Evolutionary conservation across 2,797 vertebrate species (phyloP).

Genomic region (Picus viridis): DNA sequence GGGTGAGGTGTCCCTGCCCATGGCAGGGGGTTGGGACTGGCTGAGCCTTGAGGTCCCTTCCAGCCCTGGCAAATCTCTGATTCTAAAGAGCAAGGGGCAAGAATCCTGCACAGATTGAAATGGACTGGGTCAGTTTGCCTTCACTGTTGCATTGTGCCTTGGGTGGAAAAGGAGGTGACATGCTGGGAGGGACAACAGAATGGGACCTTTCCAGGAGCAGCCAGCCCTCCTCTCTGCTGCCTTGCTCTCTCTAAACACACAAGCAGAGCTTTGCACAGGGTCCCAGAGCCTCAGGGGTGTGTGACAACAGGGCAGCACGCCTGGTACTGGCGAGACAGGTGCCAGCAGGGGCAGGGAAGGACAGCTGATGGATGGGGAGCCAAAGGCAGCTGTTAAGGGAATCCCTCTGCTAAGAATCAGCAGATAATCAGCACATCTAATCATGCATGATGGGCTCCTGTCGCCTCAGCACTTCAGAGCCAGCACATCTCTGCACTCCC

Average conservation of each 20-base stretch:
- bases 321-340: neutral
- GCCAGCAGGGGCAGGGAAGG: neutral
- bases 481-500: constrained; percentile 26
- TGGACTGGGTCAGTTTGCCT: neutral
- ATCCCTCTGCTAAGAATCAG: neutral
- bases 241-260: neutral
- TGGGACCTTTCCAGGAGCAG: neutral
- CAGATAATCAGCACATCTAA: constrained; percentile 25
- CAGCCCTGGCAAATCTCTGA: too few species aligned
- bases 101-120: neutral
- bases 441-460: neutral
- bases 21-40: too few species aligned
- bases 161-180: neutral
- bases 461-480: neutral
- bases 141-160: neutral
- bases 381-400: neutral
- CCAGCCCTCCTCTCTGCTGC: neutral
- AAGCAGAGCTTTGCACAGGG: neutral
- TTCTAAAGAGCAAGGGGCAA: neutral
- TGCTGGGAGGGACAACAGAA: neutral
- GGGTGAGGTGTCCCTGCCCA: too few species aligned
- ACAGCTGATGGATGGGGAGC: neutral
- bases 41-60: too few species aligned
- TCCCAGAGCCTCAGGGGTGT: neutral
- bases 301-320: neutral